Percentiles rank a stretch among this genome's conserved stretches.
phyloP scores from a whole-genome alignment of 2,113 vertebrate genomes.

The Tetraodon nigroviridis region DNA sequence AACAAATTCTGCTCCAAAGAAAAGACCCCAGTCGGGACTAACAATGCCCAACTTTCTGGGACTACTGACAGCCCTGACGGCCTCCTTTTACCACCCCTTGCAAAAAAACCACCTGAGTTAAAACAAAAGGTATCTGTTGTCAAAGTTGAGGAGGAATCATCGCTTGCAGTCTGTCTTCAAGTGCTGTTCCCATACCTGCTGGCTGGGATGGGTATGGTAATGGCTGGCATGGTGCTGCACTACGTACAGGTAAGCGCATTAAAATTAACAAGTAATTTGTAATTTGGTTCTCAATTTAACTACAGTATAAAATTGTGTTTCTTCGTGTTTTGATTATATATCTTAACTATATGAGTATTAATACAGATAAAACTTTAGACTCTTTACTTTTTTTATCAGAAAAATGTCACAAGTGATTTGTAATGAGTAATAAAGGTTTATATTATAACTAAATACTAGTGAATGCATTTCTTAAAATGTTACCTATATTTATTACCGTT shows the following conservation, averaged over 20 bases:
- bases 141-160: conserved; percentile 78
- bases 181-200: conserved; percentile 86
- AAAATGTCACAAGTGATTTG: too few species aligned
- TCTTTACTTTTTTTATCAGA: too few species aligned
- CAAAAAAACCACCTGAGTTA: conserved; percentile 64
- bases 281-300: too few species aligned
- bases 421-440: too few species aligned
- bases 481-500: too few species aligned
- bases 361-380: too few species aligned
- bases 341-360: too few species aligned
- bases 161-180: conserved; percentile 79
- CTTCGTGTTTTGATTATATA: too few species aligned
- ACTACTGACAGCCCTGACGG: conserved; percentile 59
- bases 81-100: conserved; percentile 34
- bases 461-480: too few species aligned
- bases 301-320: too few species aligned
- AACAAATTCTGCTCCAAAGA: conserved; percentile 74
- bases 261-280: too few species aligned
- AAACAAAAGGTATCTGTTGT: conserved; percentile 62
- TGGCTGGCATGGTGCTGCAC: conserved; percentile 91
- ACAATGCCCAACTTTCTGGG: conserved; percentile 42
- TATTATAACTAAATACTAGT: too few species aligned
- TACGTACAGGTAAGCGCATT: conserved; percentile 82
- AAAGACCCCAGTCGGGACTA: conserved; percentile 62
- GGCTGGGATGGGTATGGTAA: conserved; percentile 91